These are phyloP conservation scores for Drosophila mettleri DNA, from an alignment of 2,888 invertebrate genomes.

Conservation along the genomic window DNA sequence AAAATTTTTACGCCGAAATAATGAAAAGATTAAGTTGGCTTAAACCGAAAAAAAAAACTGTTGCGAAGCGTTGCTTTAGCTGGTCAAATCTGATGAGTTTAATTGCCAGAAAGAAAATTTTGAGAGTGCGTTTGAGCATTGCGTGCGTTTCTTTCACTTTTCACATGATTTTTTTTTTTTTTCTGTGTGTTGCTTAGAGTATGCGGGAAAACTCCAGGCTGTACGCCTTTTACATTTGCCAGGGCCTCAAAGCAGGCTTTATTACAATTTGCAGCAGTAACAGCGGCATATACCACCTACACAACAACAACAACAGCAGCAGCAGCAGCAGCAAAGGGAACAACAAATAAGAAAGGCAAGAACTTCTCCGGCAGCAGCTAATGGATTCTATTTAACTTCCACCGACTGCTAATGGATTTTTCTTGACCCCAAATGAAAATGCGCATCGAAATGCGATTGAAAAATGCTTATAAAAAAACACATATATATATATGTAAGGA, in stretches of 20 bases:
- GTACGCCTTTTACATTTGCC: conserved; percentile 58
- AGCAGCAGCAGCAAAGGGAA: conserved; percentile 27
- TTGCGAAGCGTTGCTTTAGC: conserved; percentile 10
- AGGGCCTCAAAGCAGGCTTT: conserved; percentile 52
- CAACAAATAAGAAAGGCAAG: conserved; percentile 49
- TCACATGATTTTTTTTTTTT: not conserved
- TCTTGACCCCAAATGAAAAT: conserved; percentile 84
- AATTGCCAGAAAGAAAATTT: conserved; percentile 51
- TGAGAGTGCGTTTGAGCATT: conserved; percentile 15
- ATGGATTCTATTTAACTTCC: conserved; percentile 85
- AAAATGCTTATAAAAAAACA: conserved; percentile 73
- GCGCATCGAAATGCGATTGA: conserved; percentile 81
- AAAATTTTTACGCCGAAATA: too few species aligned
- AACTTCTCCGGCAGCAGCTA: conserved; percentile 72
- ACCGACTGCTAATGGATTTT: conserved; percentile 84
- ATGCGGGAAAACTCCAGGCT: conserved; percentile 22
- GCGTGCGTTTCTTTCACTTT: conserved; percentile 61
- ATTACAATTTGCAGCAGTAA: conserved; percentile 57
- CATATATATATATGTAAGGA: not conserved
- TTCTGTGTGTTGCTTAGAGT: not conserved
- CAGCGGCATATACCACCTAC: conserved; percentile 38
- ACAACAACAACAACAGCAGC: conserved; percentile 19
- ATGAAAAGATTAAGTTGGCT: conserved; percentile 13
- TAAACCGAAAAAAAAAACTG: not conserved
- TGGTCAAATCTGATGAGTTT: conserved; percentile 56